These are phyloP conservation scores for Cinara cedri DNA, from an alignment of 2,888 invertebrate genomes.

Conservation along the genomic window DNA sequence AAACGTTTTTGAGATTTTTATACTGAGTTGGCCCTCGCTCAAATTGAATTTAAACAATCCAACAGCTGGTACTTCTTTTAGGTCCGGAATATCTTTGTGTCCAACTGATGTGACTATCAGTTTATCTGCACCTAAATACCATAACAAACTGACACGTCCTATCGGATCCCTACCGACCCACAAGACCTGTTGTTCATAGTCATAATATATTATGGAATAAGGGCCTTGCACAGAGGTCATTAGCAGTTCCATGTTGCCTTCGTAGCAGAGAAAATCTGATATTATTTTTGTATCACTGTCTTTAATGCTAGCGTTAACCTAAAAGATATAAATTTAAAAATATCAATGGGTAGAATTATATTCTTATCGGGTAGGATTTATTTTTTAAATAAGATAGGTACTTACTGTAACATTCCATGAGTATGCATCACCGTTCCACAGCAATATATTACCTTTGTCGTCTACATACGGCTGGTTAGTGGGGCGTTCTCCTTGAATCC, in stretches of 20 bases:
- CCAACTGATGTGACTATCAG: constrained; percentile 62
- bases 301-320: constrained; percentile 47
- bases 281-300: constrained; percentile 57
- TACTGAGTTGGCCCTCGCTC: constrained; percentile 61
- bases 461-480: constrained; percentile 73
- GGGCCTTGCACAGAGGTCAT: constrained; percentile 77
- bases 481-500: constrained; percentile 78
- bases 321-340: neutral
- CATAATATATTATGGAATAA: constrained; percentile 80
- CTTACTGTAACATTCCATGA: constrained; percentile 65
- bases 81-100: constrained; percentile 57
- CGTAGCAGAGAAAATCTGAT: constrained; percentile 45
- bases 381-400: neutral
- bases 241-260: constrained; percentile 50
- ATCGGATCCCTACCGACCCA: constrained; percentile 86
- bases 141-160: constrained; percentile 83
- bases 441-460: constrained; percentile 69
- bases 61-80: constrained; percentile 61
- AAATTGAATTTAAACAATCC: constrained; percentile 61
- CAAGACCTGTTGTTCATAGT: constrained; percentile 66
- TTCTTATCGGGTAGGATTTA: neutral
- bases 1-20: constrained; percentile 68
- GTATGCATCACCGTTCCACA: constrained; percentile 92
- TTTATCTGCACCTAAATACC: constrained; percentile 60
- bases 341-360: neutral